Base-by-base conservation (phyloP, 92 coral and sea anemone genomes). In the Hydrozoanthus gracilis region DNA sequence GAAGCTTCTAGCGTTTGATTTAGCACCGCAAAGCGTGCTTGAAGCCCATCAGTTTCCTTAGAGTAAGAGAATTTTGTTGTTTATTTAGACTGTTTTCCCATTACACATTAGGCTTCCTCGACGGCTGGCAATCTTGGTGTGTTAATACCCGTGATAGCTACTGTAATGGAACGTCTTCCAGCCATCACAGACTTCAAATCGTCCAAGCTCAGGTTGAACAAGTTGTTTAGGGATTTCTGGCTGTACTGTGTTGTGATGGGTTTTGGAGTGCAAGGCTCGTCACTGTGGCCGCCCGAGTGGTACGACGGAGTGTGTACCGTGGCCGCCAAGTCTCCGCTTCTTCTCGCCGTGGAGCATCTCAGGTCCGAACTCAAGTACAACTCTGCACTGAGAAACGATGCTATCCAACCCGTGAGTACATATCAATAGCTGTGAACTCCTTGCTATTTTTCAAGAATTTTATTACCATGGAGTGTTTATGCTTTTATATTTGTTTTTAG, bases 111-210 rank as follows among this genome's bases (percentile, higher is more conserved):
- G 96, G 98, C 98, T 4, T 97, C 99, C 14, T 97, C 99, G n/a
- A 97, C 97, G 80, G 99, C 99, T 47, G 99, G 99, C 18, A 95
- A 97, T 74, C 96, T 97, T 45, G 99, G 99, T 45, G 95, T 97
- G 49, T 91, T 97, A 4, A 93, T 97, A 39, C 99, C 99, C 4
- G 99, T 95, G 79, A 90, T 97, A 48, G 92, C 99, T 2, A 95
- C 91, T 8, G 95, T 89, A 4, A 90, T 94, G 82, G 73, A 88
- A 52, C 98, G 98, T 3, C 95, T 95, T n/a, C 99, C 95, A 52
- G 93, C 92, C 7, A 94, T 96, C n/a, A 89, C 89, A 39, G 99
- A 96, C 89, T 98, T 98, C 86, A 96, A 96, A 76, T 96, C 98
- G 0, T 98, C 99, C 82, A 96, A 96, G 83, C 96, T 96, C 5